phyloP scores from a whole-genome alignment of 2,797 vertebrate species.

The Chelmon rostratus region DNA sequence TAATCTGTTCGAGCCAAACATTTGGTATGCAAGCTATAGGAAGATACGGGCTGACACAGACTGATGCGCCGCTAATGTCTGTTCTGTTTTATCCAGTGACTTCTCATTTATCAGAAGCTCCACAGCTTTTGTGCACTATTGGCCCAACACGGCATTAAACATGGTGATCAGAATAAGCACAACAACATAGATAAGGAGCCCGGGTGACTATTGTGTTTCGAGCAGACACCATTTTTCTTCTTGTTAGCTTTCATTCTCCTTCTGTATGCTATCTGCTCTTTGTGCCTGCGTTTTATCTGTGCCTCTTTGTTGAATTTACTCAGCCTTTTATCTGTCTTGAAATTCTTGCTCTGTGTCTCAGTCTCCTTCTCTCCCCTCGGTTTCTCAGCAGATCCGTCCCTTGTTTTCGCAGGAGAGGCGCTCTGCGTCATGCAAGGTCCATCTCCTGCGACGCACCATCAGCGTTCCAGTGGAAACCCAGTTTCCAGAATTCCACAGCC shows the following conservation, averaged over 20 bases:
- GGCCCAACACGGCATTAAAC: slow-evolving; percentile 45
- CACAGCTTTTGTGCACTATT: slow-evolving; percentile 48
- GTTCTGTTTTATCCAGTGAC: slow-evolving; percentile 42
- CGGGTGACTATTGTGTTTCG: slow-evolving; percentile 14
- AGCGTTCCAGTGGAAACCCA: slow-evolving; percentile 88
- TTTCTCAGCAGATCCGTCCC: slow-evolving; percentile 59
- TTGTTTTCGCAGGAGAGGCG: slow-evolving; percentile 78
- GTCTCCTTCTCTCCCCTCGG: background rate
- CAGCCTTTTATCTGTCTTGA: slow-evolving; percentile 34
- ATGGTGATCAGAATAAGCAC: slow-evolving; percentile 49
- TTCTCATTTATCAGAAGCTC: slow-evolving; percentile 64
- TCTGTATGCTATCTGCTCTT: background rate
- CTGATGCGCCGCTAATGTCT: slow-evolving; percentile 62
- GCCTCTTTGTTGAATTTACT: slow-evolving; percentile 6
- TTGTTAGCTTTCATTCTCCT: slow-evolving; percentile 23
- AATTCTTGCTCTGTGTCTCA: slow-evolving; percentile 3
- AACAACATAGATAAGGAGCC: slow-evolving; percentile 47
- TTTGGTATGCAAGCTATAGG: slow-evolving; percentile 50
- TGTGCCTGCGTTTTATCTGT: slow-evolving; percentile 8
- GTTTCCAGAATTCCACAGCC: slow-evolving; percentile 82
- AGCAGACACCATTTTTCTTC: slow-evolving; percentile 14
- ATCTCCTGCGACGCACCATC: slow-evolving; percentile 87
- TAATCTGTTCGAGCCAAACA: slow-evolving; percentile 63
- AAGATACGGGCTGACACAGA: slow-evolving; percentile 64
- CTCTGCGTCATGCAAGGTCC: slow-evolving; percentile 76